Conservation (phyloP, 2,113 vertebrate species). For the Ceyx melanurus region DNA sequence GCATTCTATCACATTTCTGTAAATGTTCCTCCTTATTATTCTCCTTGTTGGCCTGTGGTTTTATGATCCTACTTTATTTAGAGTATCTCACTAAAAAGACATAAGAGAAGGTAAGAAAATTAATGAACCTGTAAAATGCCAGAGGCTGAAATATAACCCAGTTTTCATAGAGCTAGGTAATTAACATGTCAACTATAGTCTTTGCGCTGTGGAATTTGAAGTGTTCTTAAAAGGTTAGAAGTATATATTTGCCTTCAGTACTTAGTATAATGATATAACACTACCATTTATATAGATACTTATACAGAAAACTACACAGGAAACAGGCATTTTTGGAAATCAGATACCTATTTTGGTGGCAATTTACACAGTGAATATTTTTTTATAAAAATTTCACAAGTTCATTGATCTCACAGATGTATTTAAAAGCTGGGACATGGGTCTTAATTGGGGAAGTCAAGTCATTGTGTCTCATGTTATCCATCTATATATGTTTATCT, state of each 20-base stretch:
- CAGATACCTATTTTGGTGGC: neutral
- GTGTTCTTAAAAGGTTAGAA: conserved; percentile 1
- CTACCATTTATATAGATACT: neutral
- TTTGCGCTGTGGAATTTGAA: neutral
- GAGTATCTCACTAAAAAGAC: neutral
- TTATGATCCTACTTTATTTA: neutral
- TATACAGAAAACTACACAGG: neutral
- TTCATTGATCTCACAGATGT: neutral
- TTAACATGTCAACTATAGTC: neutral
- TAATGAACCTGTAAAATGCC: neutral
- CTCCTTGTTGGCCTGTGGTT: neutral
- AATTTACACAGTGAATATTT: neutral
- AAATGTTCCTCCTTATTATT: neutral
- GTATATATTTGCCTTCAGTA: neutral
- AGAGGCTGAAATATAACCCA: neutral
- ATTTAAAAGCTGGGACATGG: neutral
- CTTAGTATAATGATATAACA: neutral
- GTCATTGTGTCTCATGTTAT: neutral
- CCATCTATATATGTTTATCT: neutral
- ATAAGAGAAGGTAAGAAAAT: neutral
- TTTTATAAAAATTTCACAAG: neutral
- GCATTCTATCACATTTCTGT: neutral
- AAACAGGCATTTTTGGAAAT: neutral
- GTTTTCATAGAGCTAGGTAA: neutral
- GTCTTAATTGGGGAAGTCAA: neutral